Evolutionary conservation across 2,797 vertebrate genomes (phyloP), one percentile per base, ranked within the genome.

Genomic region (Microhierax caerulescens): DNA sequence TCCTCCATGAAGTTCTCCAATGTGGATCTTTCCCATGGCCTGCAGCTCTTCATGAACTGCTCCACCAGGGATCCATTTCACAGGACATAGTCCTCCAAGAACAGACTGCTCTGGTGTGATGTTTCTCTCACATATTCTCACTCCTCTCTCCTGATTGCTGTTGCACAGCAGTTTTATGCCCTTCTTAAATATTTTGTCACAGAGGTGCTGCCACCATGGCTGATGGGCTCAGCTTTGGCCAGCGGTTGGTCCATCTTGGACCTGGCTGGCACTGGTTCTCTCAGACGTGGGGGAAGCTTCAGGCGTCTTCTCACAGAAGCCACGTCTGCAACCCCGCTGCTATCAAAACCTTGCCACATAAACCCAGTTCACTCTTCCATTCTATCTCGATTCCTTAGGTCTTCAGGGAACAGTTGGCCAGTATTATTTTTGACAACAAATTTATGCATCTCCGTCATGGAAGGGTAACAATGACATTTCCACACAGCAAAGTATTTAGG

Each of bases 241-340:
- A 67, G 59, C 10, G 19, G 22, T 21, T 13, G 27, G 22, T 47
- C 22, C 8, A 2, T 32, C 51, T 56, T 56, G 13, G 41, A 65
- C 12, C 32, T 4, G 6, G 13, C 41, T 80, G 53, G 18, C 34
- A 39, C 11, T 39, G 23, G 18, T 4, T 57, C 43, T 69, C 14
- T 68, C 4, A 2, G 57, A 32, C 10, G 21, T 32, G 3, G 17
- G 22, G 13, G 13, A 45, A 72, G 23, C 27, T 53, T 83, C 21
- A 43, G 13, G 8, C 25, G 32, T 36, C 5, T 72, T 63, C 37
- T 72, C 21, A 72, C 21, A 72, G n/a, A 83, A 72, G 9, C 13
- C 37, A 17, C 17, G 1, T 24, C 13, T 61, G n/a, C 43, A 43
- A 20, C 4, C 5, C 2, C 6, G 2, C 4, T 2, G 3, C 14